Evolutionary conservation across 2,888 invertebrate species (phyloP).

Genomic region (Orthosia cruda): DNA sequence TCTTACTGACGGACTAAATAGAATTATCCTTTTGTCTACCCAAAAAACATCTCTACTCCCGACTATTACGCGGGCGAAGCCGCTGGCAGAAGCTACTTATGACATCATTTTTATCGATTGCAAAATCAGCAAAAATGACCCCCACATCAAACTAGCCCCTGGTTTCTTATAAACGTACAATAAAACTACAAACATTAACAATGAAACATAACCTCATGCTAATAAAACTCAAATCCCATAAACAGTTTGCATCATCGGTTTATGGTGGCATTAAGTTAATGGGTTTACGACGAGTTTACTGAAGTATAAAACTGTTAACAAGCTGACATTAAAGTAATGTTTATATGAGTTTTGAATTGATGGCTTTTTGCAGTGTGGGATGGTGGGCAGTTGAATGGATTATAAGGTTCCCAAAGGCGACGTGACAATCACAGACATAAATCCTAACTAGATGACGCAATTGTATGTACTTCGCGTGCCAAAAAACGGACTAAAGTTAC

Average conservation of each 20-base stretch:
- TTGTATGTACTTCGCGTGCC: too few species aligned
- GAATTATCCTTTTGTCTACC: too few species aligned
- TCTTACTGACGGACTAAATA: too few species aligned
- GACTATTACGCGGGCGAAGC: too few species aligned
- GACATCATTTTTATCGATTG: too few species aligned
- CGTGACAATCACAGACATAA: too few species aligned
- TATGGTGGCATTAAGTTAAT: conserved; percentile 62
- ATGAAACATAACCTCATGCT: conserved; percentile 48
- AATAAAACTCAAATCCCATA: conserved; percentile 63
- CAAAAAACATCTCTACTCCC: too few species aligned
- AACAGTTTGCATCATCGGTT: conserved; percentile 60
- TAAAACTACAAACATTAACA: conserved; percentile 43
- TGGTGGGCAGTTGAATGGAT: not conserved
- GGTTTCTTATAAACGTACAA: conserved; percentile 43
- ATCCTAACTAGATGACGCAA: too few species aligned
- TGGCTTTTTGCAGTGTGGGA: not conserved
- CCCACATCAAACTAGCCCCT: not conserved
- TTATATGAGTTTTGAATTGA: conserved; percentile 18
- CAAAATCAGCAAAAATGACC: conserved; percentile 30
- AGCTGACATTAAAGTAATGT: conserved; percentile 38
- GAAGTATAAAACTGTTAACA: conserved; percentile 63
- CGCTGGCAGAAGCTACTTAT: too few species aligned
- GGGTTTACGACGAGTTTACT: conserved; percentile 56
- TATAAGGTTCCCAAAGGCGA: too few species aligned
- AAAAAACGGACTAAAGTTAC: too few species aligned